phyloP scores from a whole-genome alignment of 2,888 invertebrate species.

The Elysia crispata region DNA sequence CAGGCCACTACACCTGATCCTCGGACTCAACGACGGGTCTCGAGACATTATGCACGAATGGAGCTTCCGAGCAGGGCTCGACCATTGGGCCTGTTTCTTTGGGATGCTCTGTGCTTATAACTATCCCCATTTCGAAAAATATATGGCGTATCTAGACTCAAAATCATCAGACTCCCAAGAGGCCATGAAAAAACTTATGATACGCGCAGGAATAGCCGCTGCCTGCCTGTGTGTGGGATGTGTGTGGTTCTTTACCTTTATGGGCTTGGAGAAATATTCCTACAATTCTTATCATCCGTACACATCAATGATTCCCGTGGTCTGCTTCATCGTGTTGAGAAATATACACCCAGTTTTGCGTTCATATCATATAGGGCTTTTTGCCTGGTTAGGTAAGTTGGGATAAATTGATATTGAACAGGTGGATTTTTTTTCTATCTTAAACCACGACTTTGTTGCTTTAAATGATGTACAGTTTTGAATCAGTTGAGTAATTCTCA shows the following conservation, averaged over 20 bases:
- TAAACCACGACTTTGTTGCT: no score
- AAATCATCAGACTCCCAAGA: constrained; percentile 19
- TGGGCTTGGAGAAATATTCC: constrained; percentile 57
- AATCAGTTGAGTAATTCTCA: no score
- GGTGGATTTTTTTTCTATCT: no score
- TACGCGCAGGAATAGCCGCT: constrained; percentile 45
- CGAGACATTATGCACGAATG: constrained; percentile 64
- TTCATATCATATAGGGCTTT: constrained; percentile 59
- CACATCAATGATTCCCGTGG: constrained; percentile 61
- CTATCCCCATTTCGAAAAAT: constrained; percentile 66
- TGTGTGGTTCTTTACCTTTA: constrained; percentile 58
- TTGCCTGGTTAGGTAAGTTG: constrained; percentile 60
- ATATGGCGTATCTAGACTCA: constrained; percentile 59
- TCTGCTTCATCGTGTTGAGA: constrained; percentile 62
- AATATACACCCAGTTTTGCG: constrained; percentile 62
- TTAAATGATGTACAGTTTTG: no score
- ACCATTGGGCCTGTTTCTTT: constrained; percentile 68
- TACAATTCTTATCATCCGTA: constrained; percentile 66
- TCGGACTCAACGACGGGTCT: constrained; percentile 57
- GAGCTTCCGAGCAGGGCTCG: constrained; percentile 65
- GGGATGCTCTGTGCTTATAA: constrained; percentile 72
- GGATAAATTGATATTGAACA: no score
- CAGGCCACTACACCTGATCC: constrained; percentile 59
- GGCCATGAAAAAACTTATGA: constrained; percentile 12
- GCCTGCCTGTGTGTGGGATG: constrained; percentile 36